These are phyloP conservation scores for Nebria brevicollis DNA, from an alignment of 2,888 invertebrate genomes.

Conservation along the genomic window DNA sequence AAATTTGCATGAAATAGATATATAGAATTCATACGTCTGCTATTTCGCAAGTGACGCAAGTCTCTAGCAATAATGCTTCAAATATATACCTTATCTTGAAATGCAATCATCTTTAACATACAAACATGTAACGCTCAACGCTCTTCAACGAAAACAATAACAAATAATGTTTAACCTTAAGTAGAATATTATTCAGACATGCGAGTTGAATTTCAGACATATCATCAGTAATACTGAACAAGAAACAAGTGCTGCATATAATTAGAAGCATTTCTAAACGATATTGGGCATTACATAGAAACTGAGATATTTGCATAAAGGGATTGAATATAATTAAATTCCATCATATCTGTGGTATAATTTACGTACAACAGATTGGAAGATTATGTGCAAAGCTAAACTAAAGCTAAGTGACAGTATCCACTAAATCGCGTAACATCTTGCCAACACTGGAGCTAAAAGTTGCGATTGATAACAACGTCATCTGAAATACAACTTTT, in stretches of 20 bases:
- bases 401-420: background rate
- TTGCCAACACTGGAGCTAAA: background rate
- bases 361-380: conserved; percentile 3
- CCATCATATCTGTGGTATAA: conserved; percentile 34
- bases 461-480: no score
- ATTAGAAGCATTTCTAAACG: background rate
- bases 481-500: background rate
- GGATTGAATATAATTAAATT: conserved; percentile 38
- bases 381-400: background rate
- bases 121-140: no score
- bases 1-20: no score
- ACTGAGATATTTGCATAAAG: background rate
- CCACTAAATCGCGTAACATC: background rate
- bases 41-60: no score
- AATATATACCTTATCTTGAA: no score
- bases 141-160: background rate
- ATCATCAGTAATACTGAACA: background rate
- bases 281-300: background rate
- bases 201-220: background rate
- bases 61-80: no score
- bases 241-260: background rate
- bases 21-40: no score
- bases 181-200: background rate
- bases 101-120: no score
- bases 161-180: background rate